Percentiles rank a stretch among this genome's conserved stretches.
Conservation (phyloP, 2,888 invertebrate genomes). For the Rhingia rostrata region DNA sequence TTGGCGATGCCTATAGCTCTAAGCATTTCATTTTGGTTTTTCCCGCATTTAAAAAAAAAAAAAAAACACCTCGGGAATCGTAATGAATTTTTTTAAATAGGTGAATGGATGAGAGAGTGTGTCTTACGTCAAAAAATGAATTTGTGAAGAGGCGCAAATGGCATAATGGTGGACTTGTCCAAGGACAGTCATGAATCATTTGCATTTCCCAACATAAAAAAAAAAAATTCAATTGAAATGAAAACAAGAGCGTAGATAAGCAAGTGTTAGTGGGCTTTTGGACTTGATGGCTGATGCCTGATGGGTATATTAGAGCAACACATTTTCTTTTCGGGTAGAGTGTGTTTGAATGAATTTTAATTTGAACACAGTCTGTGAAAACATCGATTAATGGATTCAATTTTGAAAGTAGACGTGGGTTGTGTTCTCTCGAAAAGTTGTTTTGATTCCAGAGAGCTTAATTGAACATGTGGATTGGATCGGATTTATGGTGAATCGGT, state of each 20-base stretch:
- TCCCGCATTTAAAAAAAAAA: conserved; percentile 38
- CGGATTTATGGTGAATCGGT: background rate
- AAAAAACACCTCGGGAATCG: conserved; percentile 7
- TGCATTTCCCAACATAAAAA: conserved; percentile 42
- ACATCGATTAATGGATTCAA: conserved; percentile 63
- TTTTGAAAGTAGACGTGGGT: conserved; percentile 2
- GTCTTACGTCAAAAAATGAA: conserved; percentile 59
- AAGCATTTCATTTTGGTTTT: background rate
- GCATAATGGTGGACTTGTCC: conserved; percentile 34
- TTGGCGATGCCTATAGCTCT: conserved; percentile 10
- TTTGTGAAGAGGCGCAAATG: conserved; percentile 4
- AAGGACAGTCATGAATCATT: conserved; percentile 66
- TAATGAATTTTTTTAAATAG: conserved; percentile 68
- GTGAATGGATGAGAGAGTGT: conserved; percentile 66
- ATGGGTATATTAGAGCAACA: conserved; percentile 37
- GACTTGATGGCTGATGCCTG: conserved; percentile 8
- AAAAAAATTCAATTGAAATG: conserved; percentile 58
- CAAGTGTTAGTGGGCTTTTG: conserved; percentile 44
- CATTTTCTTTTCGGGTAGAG: background rate
- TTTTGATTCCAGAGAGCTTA: conserved; percentile 34
- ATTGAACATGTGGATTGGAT: conserved; percentile 39
- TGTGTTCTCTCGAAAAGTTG: conserved; percentile 37
- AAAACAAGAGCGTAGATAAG: conserved; percentile 48
- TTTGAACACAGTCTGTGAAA: conserved; percentile 31
- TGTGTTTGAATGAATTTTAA: conserved; percentile 24